Evolutionary conservation across 2,797 vertebrate genomes (phyloP), one percentile per base, ranked within the genome.

Genomic region (Argya squamiceps): DNA sequence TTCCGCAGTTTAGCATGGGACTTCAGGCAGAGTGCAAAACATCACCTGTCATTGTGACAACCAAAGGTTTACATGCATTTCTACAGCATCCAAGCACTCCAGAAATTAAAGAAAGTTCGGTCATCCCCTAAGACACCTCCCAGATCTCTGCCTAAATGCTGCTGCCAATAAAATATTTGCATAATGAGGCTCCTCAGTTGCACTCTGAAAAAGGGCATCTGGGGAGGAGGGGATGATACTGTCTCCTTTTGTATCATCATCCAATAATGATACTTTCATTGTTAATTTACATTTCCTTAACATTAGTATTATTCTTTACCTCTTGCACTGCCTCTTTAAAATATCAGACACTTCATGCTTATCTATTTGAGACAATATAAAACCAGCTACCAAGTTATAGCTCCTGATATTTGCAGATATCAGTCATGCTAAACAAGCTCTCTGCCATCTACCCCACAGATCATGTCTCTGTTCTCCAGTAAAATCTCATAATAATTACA

Each of bases 401-500:
- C 8, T 69, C 43, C n/a, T 65, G 74, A 15, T 15, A 15, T 32
- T 36, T 84, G 13, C 15, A 73, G 29, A 34, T 52, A 34, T 22
- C 43, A 58, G 0, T 3, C 29, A 84, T 77, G 29, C 58, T 64
- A 83, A 95, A 59, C 1, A 17, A 46, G 14, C 11, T 41, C 17
- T 50, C 32, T 69, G 43, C 20, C 14, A 16, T 47, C 46, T 34
- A 19, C 18, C 12, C 4, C 32, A 75, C 20, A 88, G 30, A 75
- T 46, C 11, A 37, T 4, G 19, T 47, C 44, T 18, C 47, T 55
- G 8, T 24, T 86, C 47, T 18, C 24, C 39, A 65, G 27, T 60
- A 86, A 95, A 93, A 93, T 83, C 49, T 75, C 52, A 37, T 43
- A 63, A 71, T 93, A 89, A 91, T 88, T 88, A 44, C 34, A 34